phyloP scores from a whole-genome alignment of 2,888 invertebrate genomes.

The Atrina japonica region DNA sequence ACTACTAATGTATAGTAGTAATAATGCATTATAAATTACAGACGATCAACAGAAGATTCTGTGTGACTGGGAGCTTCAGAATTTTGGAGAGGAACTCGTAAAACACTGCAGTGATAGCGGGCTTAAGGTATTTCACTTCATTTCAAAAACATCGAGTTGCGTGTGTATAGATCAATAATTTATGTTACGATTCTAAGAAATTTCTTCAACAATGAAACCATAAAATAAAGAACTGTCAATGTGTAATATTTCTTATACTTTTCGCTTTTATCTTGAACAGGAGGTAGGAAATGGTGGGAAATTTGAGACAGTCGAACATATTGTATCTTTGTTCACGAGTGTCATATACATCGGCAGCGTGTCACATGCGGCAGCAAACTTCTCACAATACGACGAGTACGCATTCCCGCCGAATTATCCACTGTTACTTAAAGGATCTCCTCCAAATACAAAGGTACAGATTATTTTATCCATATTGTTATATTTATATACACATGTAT shows the following conservation, averaged over 20 bases:
- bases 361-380: slow-evolving; percentile 59
- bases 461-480: no score
- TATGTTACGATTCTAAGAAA: no score
- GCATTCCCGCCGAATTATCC: slow-evolving; percentile 66
- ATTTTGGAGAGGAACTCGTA: slow-evolving; percentile 78
- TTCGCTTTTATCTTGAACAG: no score
- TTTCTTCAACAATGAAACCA: no score
- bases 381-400: slow-evolving; percentile 67
- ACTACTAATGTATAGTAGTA: no score
- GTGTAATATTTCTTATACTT: no score
- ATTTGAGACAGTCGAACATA: slow-evolving; percentile 47
- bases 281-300: slow-evolving; percentile 47
- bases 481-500: no score
- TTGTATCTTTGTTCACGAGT: slow-evolving; percentile 50
- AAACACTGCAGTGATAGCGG: slow-evolving; percentile 70
- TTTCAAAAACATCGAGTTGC: no score
- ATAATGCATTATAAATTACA: no score
- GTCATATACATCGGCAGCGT: slow-evolving; percentile 63
- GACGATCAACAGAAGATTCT: slow-evolving; percentile 75
- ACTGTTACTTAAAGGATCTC: slow-evolving; percentile 55
- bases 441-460: slow-evolving; percentile 56
- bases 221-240: no score
- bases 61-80: slow-evolving; percentile 74
- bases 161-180: no score
- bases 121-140: slow-evolving; percentile 58